phyloP scores from a whole-genome alignment of 2,113 vertebrate genomes.

The Mormoops blainvillei region DNA sequence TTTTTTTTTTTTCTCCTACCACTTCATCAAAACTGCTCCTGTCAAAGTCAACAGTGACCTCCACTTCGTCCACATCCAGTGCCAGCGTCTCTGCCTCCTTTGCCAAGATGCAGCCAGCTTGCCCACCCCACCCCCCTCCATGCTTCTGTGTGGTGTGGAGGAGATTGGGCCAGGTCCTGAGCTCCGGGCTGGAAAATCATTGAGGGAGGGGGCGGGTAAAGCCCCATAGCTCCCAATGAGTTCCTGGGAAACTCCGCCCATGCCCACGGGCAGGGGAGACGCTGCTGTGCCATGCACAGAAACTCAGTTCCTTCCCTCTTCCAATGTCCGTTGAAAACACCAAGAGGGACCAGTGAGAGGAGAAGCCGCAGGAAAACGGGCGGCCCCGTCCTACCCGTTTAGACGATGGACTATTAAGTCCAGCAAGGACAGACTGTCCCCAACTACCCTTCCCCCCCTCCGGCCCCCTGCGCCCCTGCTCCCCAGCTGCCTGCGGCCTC shows the following conservation, averaged over 20 bases:
- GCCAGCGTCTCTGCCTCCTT: not conserved
- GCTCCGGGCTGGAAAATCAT: not conserved
- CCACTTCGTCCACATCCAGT: not conserved
- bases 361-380: not conserved
- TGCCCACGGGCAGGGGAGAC: accelerated
- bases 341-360: not conserved
- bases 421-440: not conserved
- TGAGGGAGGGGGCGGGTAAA: accelerated
- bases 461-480: too few relatives aligned
- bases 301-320: not conserved
- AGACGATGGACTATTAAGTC: not conserved
- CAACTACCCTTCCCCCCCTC: not conserved
- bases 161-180: too few relatives aligned
- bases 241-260: not conserved
- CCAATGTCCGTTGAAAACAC: not conserved
- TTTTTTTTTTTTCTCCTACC: not conserved
- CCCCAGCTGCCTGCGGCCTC: accelerated
- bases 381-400: accelerated
- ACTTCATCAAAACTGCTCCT: not conserved
- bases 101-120: too few relatives aligned
- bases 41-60: too few relatives aligned
- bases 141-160: accelerated
- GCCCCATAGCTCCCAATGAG: too few relatives aligned
- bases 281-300: not conserved
- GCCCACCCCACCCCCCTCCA: too few relatives aligned